Base-by-base conservation (phyloP, 1,140 invertebrate genomes). In the Drosophila azteca region DNA sequence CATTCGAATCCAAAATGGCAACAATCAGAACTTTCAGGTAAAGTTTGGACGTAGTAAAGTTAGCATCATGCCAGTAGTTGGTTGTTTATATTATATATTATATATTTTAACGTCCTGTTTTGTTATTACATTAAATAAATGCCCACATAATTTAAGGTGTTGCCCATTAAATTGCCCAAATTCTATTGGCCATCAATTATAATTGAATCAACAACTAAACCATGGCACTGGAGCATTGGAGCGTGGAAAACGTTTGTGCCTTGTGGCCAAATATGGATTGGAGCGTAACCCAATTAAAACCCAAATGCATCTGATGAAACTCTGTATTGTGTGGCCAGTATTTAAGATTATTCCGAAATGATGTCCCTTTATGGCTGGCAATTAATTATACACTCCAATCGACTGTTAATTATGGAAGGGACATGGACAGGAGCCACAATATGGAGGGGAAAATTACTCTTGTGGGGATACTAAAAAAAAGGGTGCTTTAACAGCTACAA, bases 201-300 rank as follows among this genome's bases (percentile, higher is more conserved):
- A 31, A 58, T 69, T 55, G 50, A 54, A 50, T 69, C 65, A 68
- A 43, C 29, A 58, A 41, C 20, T 43, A 49, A n/a, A 50, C 4
- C 24, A 66, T 13, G n/a, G 15, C 15, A 43, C 24, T n/a, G 43
- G 7, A 11, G 49, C 35, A 13, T 39, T 13, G 1, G 35, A 13
- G 3, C 35, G 5, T 13, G n/a, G 17, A 11, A 58, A 49, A 43
- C 20, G 24, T 50, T 68, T 69, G 2, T 50, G 64, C 64, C 66
- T 49, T 50, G 63, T 69, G 66, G 66, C 66, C 50, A 69, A 69
- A 69, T 57, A 43, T 24, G 68, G 57, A 69, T 69, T 49, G 20
- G 24, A 50, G 11, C 44, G 39, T 45, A 68, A 35, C 31, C 44
- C 65, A 68, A 69, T 69, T 69, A 69, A 68, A 67, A 5, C 11